Evolutionary conservation across 2,113 vertebrate species (phyloP).

Genomic region (Ceyx margarethae): DNA sequence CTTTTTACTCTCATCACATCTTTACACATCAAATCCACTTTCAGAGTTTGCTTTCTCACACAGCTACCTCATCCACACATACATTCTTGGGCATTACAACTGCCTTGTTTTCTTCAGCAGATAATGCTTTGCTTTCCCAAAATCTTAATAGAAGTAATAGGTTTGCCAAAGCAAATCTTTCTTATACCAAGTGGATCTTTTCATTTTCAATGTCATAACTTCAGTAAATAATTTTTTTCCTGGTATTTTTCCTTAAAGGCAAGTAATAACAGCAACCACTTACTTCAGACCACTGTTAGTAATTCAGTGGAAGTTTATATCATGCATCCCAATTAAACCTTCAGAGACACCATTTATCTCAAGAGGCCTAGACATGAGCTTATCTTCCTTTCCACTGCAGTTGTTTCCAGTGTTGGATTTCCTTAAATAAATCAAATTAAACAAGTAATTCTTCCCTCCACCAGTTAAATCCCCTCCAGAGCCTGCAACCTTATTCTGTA

Average conservation of each 20-base stretch:
- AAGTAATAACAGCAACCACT: background rate
- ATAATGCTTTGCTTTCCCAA: background rate
- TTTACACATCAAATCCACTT: background rate
- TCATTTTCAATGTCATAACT: background rate
- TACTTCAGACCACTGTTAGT: background rate
- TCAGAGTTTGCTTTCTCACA: background rate
- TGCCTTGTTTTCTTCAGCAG: background rate
- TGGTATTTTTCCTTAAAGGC: background rate
- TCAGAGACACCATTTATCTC: background rate
- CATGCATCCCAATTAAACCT: accelerated
- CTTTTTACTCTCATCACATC: background rate
- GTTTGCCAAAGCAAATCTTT: background rate
- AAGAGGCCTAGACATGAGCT: background rate
- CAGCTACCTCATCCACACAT: background rate
- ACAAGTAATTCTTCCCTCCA: background rate
- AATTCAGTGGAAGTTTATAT: background rate
- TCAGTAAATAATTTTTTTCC: background rate
- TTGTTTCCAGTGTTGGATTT: background rate
- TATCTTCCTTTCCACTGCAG: background rate
- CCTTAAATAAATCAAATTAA: background rate
- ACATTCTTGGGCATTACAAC: background rate
- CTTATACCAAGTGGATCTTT: background rate
- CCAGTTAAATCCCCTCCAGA: background rate
- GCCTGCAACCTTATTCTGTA: background rate
- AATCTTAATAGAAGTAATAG: background rate